These are phyloP conservation scores for Hirudinaria manillensis DNA, from an alignment of 2,888 invertebrate genomes.

Conservation along the genomic window DNA sequence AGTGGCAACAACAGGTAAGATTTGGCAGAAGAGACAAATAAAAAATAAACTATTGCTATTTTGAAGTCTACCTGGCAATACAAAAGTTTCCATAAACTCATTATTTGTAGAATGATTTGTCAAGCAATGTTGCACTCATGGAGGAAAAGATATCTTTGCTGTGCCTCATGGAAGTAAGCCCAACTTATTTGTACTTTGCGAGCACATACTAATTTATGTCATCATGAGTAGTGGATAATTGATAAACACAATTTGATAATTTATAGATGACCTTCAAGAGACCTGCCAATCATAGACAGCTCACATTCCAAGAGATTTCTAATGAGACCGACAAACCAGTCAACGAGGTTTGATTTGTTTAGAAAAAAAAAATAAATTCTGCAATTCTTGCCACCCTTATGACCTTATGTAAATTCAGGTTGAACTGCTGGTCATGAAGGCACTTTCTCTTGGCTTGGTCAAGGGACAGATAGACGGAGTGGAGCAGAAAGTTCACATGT, in stretches of 20 bases:
- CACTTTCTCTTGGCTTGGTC: constrained; percentile 84
- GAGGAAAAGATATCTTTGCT: constrained; percentile 88
- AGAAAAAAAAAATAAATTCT: not conserved
- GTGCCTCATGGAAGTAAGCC: constrained; percentile 80
- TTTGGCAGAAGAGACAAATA: constrained; percentile 13
- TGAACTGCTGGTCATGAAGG: constrained; percentile 94
- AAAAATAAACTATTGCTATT: not conserved
- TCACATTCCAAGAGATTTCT: constrained; percentile 85
- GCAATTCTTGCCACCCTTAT: not conserved
- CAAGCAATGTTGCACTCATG: constrained; percentile 72
- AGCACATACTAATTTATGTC: not conserved
- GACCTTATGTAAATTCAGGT: constrained; percentile 60
- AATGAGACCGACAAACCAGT: constrained; percentile 74
- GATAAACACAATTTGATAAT: not conserved
- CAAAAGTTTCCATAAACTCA: not conserved
- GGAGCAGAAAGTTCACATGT: constrained; percentile 66
- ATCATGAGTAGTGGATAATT: not conserved
- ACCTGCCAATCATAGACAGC: constrained; percentile 74
- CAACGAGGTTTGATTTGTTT: constrained; percentile 48
- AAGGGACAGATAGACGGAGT: constrained; percentile 93
- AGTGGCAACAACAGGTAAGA: constrained; percentile 69
- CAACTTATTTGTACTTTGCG: constrained; percentile 6
- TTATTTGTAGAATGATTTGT: constrained; percentile 67
- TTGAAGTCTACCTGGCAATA: not conserved
- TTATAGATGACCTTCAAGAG: constrained; percentile 86